Evolutionary conservation across 2,797 vertebrate species (phyloP), one percentile per base, ranked within the genome.

Genomic region (Myripristis murdjan): DNA sequence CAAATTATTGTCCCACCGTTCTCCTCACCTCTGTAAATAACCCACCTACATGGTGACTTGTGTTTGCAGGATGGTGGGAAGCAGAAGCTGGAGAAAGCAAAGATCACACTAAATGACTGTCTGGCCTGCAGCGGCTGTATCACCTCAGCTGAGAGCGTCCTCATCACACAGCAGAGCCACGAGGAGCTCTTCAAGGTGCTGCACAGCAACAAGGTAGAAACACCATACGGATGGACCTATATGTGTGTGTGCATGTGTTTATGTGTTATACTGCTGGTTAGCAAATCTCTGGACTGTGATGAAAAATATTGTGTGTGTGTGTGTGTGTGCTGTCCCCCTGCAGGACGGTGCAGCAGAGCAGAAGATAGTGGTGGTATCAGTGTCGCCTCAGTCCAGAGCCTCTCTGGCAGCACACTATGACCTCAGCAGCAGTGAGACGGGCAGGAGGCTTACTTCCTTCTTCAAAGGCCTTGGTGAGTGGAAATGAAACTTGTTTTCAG

Each of bases 81-180:
- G 9, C 92, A 93, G 54, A 98, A 95, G 81, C 91, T 99, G 70
- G 96, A 98, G 68, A 99, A 95, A 70, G 97, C 98, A 23, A 97
- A 95, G 80, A 97, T 99, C 80, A 96, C 95, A 0, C 90, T 99
- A 60, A 97, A 98, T 0, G 97, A 99, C 90, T 99, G 98, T 58
- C 87, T 99, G 83, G 98, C 98, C 0, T 99, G 98, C 74, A 99
- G 98, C 2, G 98, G 98, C 83, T 99, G 98, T 35, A 94, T 99
- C 75, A 99, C 98, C 0, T 99, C 98, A 0, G 98, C 98, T 0
- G 98, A 99, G 86, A 99, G 96, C 0, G 92, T 99, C 24, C 90
- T 99, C 9, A 95, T 99, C 81, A 93, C 95, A 0, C 97, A 99
- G 78, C 98, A 99, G 92, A 99, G 98, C 87, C 97, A 98, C 0